phyloP scores from a whole-genome alignment of 2,888 invertebrate genomes.

The Poecilobothrus nobilitatus region DNA sequence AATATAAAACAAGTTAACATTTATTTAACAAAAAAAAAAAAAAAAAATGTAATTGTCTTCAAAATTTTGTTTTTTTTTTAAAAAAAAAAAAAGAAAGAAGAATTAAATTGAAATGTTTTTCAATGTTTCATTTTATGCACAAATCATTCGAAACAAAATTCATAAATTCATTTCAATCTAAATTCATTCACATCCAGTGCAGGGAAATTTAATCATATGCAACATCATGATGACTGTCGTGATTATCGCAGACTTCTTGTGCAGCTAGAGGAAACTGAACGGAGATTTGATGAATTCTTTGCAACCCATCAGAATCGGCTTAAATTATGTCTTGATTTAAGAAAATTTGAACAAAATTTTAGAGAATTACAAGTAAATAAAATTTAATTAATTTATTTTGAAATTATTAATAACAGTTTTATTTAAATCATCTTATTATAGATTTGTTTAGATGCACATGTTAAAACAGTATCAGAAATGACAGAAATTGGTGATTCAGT shows the following conservation, averaged over 20 bases:
- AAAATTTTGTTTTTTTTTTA: not conserved
- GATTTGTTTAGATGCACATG: conserved; percentile 67
- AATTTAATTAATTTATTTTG: conserved; percentile 7
- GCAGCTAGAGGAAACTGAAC: conserved; percentile 89
- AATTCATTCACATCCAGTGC: conserved; percentile 40
- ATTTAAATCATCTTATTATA: conserved; percentile 28
- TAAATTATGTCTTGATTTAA: conserved; percentile 79
- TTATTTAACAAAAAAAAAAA: not conserved
- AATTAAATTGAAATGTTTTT: not conserved
- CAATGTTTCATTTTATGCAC: conserved; percentile 6
- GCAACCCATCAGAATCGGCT: conserved; percentile 80
- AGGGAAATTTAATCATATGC: conserved; percentile 37
- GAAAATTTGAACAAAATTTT: conserved; percentile 92
- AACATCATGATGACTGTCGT: conserved; percentile 44
- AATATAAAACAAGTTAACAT: too few species aligned
- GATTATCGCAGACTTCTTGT: conserved; percentile 66
- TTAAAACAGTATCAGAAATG: conserved; percentile 73
- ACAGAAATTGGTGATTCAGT: conserved; percentile 86
- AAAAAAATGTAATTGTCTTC: not conserved
- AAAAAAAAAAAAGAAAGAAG: not conserved
- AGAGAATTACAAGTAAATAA: conserved; percentile 68
- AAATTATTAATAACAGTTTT: not conserved
- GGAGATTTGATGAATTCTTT: conserved; percentile 93
- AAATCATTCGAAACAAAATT: not conserved
- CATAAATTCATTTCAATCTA: conserved; percentile 9